A percentile compares a stretch with the other conserved stretches of the same genome.
phyloP scores from a whole-genome alignment of 2,888 invertebrate species.

The Xanthorhoe designata region DNA sequence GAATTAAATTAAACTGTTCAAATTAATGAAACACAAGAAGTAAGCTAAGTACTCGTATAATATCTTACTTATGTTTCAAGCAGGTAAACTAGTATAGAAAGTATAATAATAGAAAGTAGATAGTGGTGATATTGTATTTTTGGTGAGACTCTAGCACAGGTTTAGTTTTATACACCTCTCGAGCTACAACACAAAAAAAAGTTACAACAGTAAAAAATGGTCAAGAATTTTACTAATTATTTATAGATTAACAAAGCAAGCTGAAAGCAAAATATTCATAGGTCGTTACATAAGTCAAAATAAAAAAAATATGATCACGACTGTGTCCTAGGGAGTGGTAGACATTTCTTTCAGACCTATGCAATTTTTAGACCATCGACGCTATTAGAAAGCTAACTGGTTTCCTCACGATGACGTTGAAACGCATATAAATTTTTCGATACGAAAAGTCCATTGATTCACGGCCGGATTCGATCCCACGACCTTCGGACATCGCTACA shows the following conservation, averaged over 20 bases:
- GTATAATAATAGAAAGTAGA: too few species aligned
- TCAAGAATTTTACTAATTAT: slow-evolving; percentile 36
- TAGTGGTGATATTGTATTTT: not conserved
- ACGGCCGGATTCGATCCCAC: too few species aligned
- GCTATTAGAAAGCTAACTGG: too few species aligned
- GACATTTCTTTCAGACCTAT: too few species aligned
- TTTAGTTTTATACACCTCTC: slow-evolving; percentile 40
- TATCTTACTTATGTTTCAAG: too few species aligned
- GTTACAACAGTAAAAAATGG: slow-evolving; percentile 37
- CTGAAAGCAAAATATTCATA: slow-evolving; percentile 11
- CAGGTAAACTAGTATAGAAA: too few species aligned
- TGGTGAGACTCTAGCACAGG: slow-evolving; percentile 22
- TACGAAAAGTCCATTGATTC: too few species aligned
- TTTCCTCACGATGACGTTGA: too few species aligned
- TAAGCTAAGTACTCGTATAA: not conserved
- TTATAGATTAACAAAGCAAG: slow-evolving; percentile 29
- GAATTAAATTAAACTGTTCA: not conserved
- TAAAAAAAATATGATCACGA: too few species aligned
- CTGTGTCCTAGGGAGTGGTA: too few species aligned
- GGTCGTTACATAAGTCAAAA: slow-evolving; percentile 1
- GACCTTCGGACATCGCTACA: slow-evolving; percentile 2
- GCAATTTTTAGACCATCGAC: too few species aligned
- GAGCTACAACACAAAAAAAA: slow-evolving; percentile 36
- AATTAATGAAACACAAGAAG: not conserved
- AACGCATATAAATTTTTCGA: too few species aligned